Evolutionary conservation across 2,797 vertebrate genomes (phyloP), one percentile per base, ranked within the genome.

Genomic region (Odontamblyopus rebecca): DNA sequence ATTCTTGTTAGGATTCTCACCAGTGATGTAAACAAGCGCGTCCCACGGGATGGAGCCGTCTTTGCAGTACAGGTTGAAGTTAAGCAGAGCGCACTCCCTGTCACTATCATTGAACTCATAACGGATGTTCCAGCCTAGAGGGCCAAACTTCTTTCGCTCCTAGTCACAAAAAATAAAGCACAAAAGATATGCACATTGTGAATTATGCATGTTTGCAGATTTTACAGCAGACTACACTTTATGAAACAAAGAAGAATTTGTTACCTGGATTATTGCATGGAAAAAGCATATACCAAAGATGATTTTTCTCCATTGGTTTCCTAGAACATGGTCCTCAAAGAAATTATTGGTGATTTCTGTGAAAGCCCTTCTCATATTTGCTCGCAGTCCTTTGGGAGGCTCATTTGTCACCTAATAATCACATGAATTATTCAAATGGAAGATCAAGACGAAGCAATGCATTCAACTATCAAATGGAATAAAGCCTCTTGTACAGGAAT

Each of bases 51-150:
- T 84, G 65, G 77, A 85, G 63, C 89, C 89, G 51, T 91, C 84
- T 73, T 93, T 93, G 76, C 94, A 96, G 76, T 93, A 94, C 29
- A 95, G 90, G 82, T 95, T 93, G 29, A 96, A 88, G 86, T 95
- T 95, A 76, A 96, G 88, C 32, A 96, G 91, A 67, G 93, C 89
- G 71, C 95, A 96, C 81, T 96, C 96, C 81, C 95, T 92, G 84
- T 95, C 95, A 57, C 93, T 94, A 79, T 94, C 94, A 13, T 82
- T 96, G 85, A 96, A 97, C 76, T 95, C 95, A 72, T 94, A 95
- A 74, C 90, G 91, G 70, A 95, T 96, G 87, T 94, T 97, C 94
- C 95, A 96, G 78, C 95, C 93, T 79, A 94, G 93, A 67, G 95
- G 90, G 8, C 88, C 93, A 83, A 95, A 96, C 78, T 94, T 95